phyloP scores from a whole-genome alignment of 2,888 invertebrate species.

The Eristalis intricaria region DNA sequence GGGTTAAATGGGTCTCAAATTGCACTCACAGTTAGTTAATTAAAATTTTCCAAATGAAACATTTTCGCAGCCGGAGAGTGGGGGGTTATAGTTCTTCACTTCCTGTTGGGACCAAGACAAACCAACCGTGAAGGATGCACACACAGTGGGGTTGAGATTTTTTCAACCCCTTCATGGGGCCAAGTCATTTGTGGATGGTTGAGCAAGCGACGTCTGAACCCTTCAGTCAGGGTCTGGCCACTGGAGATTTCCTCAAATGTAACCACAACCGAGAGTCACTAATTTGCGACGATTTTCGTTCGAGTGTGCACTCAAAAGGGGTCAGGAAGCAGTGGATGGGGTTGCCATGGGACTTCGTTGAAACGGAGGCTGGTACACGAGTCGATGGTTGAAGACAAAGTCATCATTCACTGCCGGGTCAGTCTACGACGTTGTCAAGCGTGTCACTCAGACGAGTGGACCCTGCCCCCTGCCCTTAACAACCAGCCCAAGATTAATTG shows the following conservation, averaged over 20 bases:
- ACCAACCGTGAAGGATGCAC: background rate
- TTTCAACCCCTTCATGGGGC: background rate
- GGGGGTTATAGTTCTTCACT: constrained; percentile 4
- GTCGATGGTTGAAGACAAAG: too few species aligned
- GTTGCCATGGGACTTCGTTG: background rate
- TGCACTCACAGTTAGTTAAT: constrained; percentile 45
- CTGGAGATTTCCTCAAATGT: background rate
- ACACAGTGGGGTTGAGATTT: constrained; percentile 10
- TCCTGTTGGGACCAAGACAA: background rate
- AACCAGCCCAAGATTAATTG: too few species aligned
- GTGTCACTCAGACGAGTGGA: too few species aligned
- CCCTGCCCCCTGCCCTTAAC: too few species aligned
- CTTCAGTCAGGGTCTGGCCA: background rate
- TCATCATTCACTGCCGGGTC: too few species aligned
- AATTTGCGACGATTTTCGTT: background rate
- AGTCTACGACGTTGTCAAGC: too few species aligned
- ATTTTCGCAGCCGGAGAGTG: constrained; percentile 23
- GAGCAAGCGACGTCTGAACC: background rate
- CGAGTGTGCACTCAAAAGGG: background rate
- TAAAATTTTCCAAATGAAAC: constrained; percentile 54
- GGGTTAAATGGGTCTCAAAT: constrained; percentile 37
- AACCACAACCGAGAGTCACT: background rate
- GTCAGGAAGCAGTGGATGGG: background rate
- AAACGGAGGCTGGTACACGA: background rate
- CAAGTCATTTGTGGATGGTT: too few species aligned